Evolutionary conservation across 2,888 invertebrate species (phyloP).

Genomic region (Drosophila peninsularis): DNA sequence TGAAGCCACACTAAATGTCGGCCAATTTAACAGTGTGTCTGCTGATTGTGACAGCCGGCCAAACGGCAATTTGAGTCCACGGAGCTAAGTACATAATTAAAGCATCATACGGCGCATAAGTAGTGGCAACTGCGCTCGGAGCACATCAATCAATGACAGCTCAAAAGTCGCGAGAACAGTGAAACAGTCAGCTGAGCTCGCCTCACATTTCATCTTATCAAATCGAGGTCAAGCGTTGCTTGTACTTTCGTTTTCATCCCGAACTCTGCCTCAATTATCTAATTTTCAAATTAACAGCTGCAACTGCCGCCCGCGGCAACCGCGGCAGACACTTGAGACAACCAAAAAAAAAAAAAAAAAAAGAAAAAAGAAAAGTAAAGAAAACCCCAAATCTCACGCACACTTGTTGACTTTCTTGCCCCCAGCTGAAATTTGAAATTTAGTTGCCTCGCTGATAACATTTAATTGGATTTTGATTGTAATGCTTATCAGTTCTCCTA

Average conservation of each 20-base stretch:
- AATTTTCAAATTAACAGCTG: constrained; percentile 75
- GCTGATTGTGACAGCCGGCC: constrained; percentile 24
- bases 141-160: constrained; percentile 17
- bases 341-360: not conserved
- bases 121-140: constrained; percentile 4
- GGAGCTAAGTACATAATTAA: constrained; percentile 8
- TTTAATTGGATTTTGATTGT: constrained; percentile 74
- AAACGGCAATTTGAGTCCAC: constrained; percentile 4
- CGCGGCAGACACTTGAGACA: constrained; percentile 21
- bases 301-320: constrained; percentile 54
- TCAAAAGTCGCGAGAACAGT: not conserved
- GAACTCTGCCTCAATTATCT: constrained; percentile 61
- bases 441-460: constrained; percentile 60
- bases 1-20: constrained; percentile 9
- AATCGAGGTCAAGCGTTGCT: constrained; percentile 58
- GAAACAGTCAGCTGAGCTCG: not conserved
- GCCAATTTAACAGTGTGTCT: constrained; percentile 22
- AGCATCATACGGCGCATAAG: not conserved
- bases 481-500: constrained; percentile 57
- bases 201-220: constrained; percentile 27
- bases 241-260: constrained; percentile 50
- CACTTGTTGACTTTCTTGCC: constrained; percentile 14
- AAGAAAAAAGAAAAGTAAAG: too few species aligned
- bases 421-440: constrained; percentile 36
- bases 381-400: constrained; percentile 3